Evolutionary conservation across 2,888 invertebrate genomes (phyloP).

Genomic region (Eumerus sabulonum): DNA sequence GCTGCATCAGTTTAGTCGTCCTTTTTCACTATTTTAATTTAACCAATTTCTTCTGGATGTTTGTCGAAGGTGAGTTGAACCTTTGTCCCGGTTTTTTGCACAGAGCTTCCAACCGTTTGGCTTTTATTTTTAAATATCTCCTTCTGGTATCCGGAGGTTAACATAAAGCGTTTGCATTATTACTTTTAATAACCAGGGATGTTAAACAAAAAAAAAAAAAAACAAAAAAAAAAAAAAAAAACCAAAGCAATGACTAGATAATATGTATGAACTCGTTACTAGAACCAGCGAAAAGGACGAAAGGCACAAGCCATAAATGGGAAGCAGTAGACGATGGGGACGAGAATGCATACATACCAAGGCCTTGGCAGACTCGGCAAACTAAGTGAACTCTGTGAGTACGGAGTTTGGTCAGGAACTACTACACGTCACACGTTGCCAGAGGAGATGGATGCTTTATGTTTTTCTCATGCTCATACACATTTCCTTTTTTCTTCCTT

Average conservation of each 20-base stretch:
- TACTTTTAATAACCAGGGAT: too few species aligned
- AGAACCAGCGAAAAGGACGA: too few species aligned
- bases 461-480: too few species aligned
- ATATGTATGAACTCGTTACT: too few species aligned
- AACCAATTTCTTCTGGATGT: constrained; percentile 99
- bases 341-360: background rate
- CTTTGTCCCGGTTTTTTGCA: background rate
- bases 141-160: too few species aligned
- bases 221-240: too few species aligned
- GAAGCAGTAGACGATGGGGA: too few species aligned
- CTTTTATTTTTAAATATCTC: background rate
- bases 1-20: constrained; percentile 86
- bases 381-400: too few species aligned
- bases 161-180: background rate
- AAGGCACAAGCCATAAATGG: too few species aligned
- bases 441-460: constrained; percentile 2
- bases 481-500: too few species aligned
- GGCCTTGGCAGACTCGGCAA: constrained; percentile 17
- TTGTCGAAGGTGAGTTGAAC: constrained; percentile 89
- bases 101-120: background rate
- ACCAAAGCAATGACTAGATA: too few species aligned
- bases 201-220: too few species aligned
- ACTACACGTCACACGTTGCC: constrained; percentile 9
- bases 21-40: constrained; percentile 94
- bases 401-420: constrained; percentile 17